Conservation (phyloP, 2,797 vertebrate species). For the Poecilia picta region DNA sequence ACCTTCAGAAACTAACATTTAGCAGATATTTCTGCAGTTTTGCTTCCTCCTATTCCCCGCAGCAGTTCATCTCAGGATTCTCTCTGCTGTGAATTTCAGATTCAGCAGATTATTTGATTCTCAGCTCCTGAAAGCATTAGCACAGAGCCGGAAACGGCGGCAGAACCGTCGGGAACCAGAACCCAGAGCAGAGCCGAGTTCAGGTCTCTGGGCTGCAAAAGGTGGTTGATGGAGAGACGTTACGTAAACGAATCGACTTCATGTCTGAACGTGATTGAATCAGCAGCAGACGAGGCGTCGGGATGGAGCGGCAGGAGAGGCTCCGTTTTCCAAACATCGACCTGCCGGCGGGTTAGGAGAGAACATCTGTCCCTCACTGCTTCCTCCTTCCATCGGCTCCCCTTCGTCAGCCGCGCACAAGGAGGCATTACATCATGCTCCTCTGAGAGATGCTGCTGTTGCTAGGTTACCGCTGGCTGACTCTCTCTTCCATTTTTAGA, state of each 20-base stretch:
- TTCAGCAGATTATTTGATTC: not conserved
- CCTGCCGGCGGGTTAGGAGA: not conserved
- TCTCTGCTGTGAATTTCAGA: not conserved
- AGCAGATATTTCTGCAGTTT: not conserved
- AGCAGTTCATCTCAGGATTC: not conserved
- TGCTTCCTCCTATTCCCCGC: not conserved
- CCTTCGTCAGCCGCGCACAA: conserved; percentile 32
- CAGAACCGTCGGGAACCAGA: not conserved
- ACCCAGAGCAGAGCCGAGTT: not conserved
- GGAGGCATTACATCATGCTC: conserved; percentile 77
- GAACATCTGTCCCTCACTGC: conserved; percentile 3
- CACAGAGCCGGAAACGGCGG: not conserved
- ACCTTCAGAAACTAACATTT: not conserved
- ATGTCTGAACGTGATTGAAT: not conserved
- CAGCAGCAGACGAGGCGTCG: not conserved
- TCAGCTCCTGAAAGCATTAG: not conserved
- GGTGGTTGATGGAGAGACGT: not conserved
- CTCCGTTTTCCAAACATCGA: not conserved
- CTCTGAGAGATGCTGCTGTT: conserved; percentile 78
- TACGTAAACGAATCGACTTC: not conserved
- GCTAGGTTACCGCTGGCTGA: conserved; percentile 79
- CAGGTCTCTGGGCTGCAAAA: not conserved
- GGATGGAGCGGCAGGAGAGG: not conserved
- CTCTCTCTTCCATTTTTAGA: conserved; percentile 77
- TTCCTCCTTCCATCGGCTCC: not conserved